Base-by-base conservation (phyloP, 2,113 vertebrate genomes). In the Otocyon megalotis region DNA sequence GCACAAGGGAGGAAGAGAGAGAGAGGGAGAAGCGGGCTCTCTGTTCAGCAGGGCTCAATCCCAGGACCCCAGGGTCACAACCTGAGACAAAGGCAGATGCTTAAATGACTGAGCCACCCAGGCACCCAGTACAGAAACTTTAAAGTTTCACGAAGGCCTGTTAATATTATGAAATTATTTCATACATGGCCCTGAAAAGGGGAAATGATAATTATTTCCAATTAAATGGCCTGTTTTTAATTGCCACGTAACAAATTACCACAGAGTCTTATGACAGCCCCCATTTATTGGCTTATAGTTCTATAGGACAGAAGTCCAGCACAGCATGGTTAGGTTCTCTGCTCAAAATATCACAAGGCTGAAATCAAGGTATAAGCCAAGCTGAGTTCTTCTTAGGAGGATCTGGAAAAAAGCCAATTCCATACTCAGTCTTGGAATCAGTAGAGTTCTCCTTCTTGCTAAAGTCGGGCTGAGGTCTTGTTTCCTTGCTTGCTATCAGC, bases 141-240 rank as follows among this genome's bases (percentile, higher is more conserved):
- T 96, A 67, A 88, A 54, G 7, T 88, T 90, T 80, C 28, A 74
- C 8, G 48, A 65, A 81, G 48, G 9, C 3, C 86, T 62, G 90
- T 50, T 87, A 86, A 82, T 50, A 79, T n/a, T 8, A 92, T 67
- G 72, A 88, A 92, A 95, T 65, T 58, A 92, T 53, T 96, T 97
- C 62, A 93, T 77, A 79, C 2, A 7, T 95, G 53, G 9, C 10
- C 26, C 63, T 83, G 16, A 83, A 90, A 87, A 82, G 3, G 35
- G 72, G 20, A 86, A 87, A 72, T 50, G 30, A 79, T 86, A 35
- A 35, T 60, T 84, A 53, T 81, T 90, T 85, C 30, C 37, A 91
- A 37, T 79, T 92, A 89, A 88, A 65, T 92, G n/a, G n/a, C 32
- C 11, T 56, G 11, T 30, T 93, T 67, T 80, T 63, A 77, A 94